Conservation (phyloP, 2,113 vertebrate species). For the Catharus fuscescens region DNA sequence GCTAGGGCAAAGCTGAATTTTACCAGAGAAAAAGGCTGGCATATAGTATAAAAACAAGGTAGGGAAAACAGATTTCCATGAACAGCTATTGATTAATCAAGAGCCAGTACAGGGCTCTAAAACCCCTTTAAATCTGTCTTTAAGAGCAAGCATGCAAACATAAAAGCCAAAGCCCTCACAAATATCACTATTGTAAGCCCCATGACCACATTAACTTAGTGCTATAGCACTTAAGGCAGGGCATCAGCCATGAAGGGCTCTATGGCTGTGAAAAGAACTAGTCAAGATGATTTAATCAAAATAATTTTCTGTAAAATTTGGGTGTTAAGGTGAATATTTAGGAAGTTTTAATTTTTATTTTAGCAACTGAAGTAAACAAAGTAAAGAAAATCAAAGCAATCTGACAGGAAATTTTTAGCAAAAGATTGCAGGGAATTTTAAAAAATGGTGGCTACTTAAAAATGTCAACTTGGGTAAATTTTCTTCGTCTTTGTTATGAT, state of each 20-base stretch:
- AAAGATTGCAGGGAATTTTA: neutral
- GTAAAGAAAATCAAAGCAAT: neutral
- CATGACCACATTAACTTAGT: neutral
- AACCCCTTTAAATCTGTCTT: neutral
- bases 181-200: neutral
- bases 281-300: neutral
- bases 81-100: neutral
- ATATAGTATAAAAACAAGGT: neutral
- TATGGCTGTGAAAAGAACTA: neutral
- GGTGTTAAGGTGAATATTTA: neutral
- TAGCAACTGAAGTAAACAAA: neutral
- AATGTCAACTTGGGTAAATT: neutral
- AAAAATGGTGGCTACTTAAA: neutral
- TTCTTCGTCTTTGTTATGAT: neutral
- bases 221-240: neutral
- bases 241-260: neutral
- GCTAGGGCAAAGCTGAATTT: neutral
- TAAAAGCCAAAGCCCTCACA: neutral
- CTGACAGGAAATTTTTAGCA: neutral
- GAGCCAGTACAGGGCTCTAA: neutral
- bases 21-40: neutral
- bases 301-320: neutral
- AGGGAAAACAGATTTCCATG: neutral
- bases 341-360: neutral
- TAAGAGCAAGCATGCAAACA: neutral